Evolutionary conservation across 2,113 vertebrate genomes (phyloP), one percentile per base, ranked within the genome.

Genomic region (Alethe castanea): DNA sequence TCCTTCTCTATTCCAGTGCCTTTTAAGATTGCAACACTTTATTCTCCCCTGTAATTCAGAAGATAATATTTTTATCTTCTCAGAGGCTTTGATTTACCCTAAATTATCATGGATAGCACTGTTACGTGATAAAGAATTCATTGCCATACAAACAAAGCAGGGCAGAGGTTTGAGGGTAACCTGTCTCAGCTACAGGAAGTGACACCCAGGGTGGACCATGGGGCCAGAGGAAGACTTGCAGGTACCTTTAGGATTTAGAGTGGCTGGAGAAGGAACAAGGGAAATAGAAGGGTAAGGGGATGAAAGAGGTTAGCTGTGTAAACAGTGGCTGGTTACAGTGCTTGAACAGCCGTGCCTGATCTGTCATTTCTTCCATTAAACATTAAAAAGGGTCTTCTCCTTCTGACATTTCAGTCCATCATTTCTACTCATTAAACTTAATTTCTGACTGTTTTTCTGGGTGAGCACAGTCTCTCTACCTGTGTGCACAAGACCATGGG

Each of bases 291-390:
- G 16, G 23, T 10, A 50, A 60, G 10, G 8, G 25, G 8, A 19
- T 20, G 33, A 65, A 74, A 50, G 25, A 38, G 3, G 3, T 18
- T 29, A 36, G 11, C 10, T 0, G 0, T 52, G 10, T 31, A 36
- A 45, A 8, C 15, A 81, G 26, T 0, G 0, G 5, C 18, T 45
- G 15, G 22, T 67, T 45, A 47, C 12, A 5, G 8, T 33, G 12
- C 14, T 71, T 47, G 29, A 61, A 38, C n/a, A n/a, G 14, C 8
- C 1, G 1, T 22, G 7, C 10, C 23, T 44, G 22, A 31, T 20
- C 19, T 77, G 12, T 22, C 31, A 9, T 26, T 53, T 64, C 35
- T 53, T 72, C 48, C 40, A 54, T 53, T 59, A 59, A 81, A 62
- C 11, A 50, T 20, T 31, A 35, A 59, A 50, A 59, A 42, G 31